Base-by-base conservation (phyloP, 2,797 vertebrate genomes). In the Staurois parvus region DNA sequence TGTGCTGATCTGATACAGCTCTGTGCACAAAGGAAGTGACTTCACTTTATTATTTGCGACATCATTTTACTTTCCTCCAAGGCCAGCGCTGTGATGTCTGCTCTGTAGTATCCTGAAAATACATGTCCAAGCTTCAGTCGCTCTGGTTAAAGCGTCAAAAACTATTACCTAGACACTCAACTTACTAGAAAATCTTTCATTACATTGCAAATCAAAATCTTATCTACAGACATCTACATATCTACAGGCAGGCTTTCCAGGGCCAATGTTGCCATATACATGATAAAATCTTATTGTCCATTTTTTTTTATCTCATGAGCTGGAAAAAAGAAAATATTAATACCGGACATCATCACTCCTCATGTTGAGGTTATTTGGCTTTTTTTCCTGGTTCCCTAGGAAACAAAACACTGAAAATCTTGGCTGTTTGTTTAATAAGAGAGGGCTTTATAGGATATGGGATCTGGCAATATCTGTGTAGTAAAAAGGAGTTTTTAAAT, bases 241-340 rank as follows among this genome's bases (percentile, higher is more conserved):
- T n/a, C n/a, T n/a, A n/a, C 8, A n/a, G 15, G 52, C 30, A 17
- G 4, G 29, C 52, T 62, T 48, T 26, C 40, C 24, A 64, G 70
- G 26, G 26, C 52, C 26, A 13, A 11, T 85, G 13, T 30, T 28
- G 84, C 29, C 24, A 28, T 76, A 67, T 56, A 68, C 42, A 52
- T n/a, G 72, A 84, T 84, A 72, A 72, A 15, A 84, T 78, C 68
- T 56, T 28, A 56, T 76, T 52, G 40, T 75, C 59, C 40, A 64
- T 30, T 15, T 79, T 67, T 15, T 79, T 67, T 67, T 26, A 85
- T 67, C 28, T 28, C 12, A 9, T 11, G 28, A 52, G 8, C 45
- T 80, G 72, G 40, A 69, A 79, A 26, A 37, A 13, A n/a, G n/a
- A 68, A 85, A 85, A 74, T 75, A 80, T 80, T 76, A 81, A 42